Conservation (phyloP, 2,113 vertebrate species). For the Tamias sibiricus region DNA sequence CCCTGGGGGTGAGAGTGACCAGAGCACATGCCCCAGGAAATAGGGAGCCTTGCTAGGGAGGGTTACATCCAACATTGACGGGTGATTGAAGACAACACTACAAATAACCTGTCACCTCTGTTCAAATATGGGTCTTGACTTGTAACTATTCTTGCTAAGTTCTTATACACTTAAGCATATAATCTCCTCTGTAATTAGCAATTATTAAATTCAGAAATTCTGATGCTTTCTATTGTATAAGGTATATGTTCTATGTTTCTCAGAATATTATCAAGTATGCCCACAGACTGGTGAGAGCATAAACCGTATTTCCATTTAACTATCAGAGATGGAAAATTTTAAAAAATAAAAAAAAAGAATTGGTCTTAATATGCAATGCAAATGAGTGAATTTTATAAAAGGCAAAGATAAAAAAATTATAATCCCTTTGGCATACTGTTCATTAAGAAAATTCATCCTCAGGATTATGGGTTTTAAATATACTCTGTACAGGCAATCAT, state of each 20-base stretch:
- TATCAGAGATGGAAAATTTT: slow-evolving; percentile 26
- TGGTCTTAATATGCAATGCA: slow-evolving; percentile 40
- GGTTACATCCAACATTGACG: background rate
- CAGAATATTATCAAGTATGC: slow-evolving; percentile 2
- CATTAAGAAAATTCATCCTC: slow-evolving; percentile 58
- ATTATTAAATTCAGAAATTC: slow-evolving; percentile 27
- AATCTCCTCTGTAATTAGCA: slow-evolving; percentile 14
- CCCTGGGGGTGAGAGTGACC: background rate
- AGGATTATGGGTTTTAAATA: slow-evolving; percentile 37
- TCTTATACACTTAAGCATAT: background rate
- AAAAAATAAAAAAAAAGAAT: background rate
- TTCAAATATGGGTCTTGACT: background rate
- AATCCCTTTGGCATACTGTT: slow-evolving; percentile 36
- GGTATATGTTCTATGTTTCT: background rate
- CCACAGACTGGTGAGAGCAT: background rate
- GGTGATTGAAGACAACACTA: background rate
- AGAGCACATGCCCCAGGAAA: background rate
- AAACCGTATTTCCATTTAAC: slow-evolving; percentile 18
- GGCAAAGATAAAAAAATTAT: slow-evolving; percentile 9
- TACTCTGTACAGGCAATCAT: background rate
- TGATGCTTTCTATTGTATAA: background rate
- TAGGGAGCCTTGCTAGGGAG: background rate
- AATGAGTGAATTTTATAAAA: slow-evolving; percentile 60
- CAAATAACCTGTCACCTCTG: background rate
- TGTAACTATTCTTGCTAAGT: background rate